Base-by-base conservation (phyloP, 1,140 invertebrate genomes). In the Odontomachus brunneus region DNA sequence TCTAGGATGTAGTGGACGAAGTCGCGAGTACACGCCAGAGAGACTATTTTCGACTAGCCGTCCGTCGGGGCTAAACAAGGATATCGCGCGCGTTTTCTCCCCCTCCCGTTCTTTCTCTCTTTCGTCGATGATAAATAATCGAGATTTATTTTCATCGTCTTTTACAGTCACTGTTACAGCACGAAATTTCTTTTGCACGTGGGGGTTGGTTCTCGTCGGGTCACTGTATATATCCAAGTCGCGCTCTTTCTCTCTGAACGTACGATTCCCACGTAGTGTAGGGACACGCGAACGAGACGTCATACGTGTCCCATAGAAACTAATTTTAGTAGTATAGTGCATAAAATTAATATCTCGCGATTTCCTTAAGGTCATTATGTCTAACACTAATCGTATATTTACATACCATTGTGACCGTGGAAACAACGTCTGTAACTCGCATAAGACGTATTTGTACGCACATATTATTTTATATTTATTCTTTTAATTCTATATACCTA, bases 51-150 rank as follows among this genome's bases (percentile, higher is more conserved):
- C 38, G 38, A 44, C 38, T 44, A 44, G 38, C 38, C 38, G 38
- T 11, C 9, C 38, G 9, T 44, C 9, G 38, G 38, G 9, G 38
- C 38, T 44, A 44, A 44, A 44, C 38, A 44, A 44, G 38, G 38
- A 44, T 44, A 3, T 44, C 38, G 38, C 38, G 38, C 38, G 38
- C 9, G 38, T 44, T 44, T 11, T 11, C 38, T 44, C 38, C 2
- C 29, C 5, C 29, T 33, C 29, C 5, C 38, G 3, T 7, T 44
- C 38, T 44, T 7, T 44, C 38, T 44, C 38, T 44, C 38, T 44
- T 7, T 4, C 17, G 22, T 83, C 15, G 74, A 86, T 86, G 89
- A 91, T 92, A 91, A 92, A 92, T 92, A 92, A 91, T 90, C 81
- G 82, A 85, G 83, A 85, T 91, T 92, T 92, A 91, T 92, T 92